These are phyloP conservation scores for Colossoma macropomum DNA, from an alignment of 2,113 vertebrate genomes.

Conservation along the genomic window DNA sequence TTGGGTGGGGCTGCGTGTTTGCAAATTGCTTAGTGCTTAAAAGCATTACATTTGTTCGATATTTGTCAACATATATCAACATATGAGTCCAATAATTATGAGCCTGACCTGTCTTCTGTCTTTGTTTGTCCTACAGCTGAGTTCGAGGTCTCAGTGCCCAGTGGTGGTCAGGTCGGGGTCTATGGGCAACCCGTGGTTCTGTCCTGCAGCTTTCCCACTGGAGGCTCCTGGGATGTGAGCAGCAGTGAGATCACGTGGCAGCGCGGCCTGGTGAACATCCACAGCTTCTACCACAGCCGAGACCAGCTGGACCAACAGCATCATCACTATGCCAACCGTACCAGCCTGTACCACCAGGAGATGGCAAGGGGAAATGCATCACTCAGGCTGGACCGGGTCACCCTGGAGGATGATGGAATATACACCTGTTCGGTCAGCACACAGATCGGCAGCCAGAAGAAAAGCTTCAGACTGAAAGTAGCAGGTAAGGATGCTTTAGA, in stretches of 20 bases:
- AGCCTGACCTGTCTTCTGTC: too few relatives aligned
- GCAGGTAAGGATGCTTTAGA: slow-evolving; percentile 53
- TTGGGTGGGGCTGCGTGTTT: too few relatives aligned
- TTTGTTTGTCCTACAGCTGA: slow-evolving; percentile 29
- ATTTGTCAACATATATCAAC: too few relatives aligned
- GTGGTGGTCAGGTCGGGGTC: slow-evolving; percentile 4
- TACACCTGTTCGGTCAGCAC: slow-evolving; percentile 64
- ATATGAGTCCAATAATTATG: too few relatives aligned
- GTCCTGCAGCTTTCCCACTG: slow-evolving; percentile 57
- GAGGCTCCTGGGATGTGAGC: not conserved
- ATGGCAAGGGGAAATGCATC: slow-evolving; percentile 62
- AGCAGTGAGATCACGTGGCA: slow-evolving; percentile 62
- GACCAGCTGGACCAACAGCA: slow-evolving; percentile 59
- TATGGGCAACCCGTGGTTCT: slow-evolving; percentile 40
- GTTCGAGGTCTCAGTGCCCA: slow-evolving; percentile 57
- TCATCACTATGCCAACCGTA: slow-evolving; percentile 53
- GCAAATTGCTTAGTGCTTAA: too few relatives aligned
- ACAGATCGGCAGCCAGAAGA: slow-evolving; percentile 54
- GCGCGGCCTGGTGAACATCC: slow-evolving; percentile 51
- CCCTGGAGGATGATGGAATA: slow-evolving; percentile 49
- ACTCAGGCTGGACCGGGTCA: slow-evolving; percentile 54
- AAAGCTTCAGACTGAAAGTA: slow-evolving; percentile 52
- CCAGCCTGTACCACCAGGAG: slow-evolving; percentile 53
- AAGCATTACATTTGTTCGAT: too few relatives aligned
- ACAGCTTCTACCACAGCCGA: slow-evolving; percentile 61